These are phyloP conservation scores for Scaptomyza graminum DNA, from an alignment of 1,140 invertebrate species.

Conservation along the genomic window DNA sequence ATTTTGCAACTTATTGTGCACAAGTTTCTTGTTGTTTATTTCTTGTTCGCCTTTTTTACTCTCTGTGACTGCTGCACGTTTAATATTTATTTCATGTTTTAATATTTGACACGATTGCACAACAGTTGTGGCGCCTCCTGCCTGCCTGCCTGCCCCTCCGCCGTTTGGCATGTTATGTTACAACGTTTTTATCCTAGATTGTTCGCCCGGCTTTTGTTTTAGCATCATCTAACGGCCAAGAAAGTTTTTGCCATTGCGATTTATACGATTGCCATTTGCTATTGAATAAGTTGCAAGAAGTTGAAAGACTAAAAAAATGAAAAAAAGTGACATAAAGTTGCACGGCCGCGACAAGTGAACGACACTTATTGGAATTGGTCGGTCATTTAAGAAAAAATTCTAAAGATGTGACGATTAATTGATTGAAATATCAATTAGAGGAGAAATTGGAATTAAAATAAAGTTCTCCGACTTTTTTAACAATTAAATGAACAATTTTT, in stretches of 20 bases:
- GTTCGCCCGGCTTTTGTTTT: constrained; percentile 24
- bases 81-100: constrained; percentile 83
- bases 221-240: constrained; percentile 27
- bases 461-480: too few species aligned
- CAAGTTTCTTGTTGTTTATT: constrained; percentile 65
- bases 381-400: constrained; percentile 13
- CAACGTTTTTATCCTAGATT: constrained; percentile 7
- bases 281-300: constrained; percentile 66
- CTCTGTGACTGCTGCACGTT: constrained; percentile 57
- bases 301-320: background rate
- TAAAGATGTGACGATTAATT: constrained; percentile 1
- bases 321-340: constrained; percentile 8
- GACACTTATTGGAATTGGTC: constrained; percentile 34
- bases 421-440: constrained; percentile 3
- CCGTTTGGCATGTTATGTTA: background rate
- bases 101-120: constrained; percentile 81
- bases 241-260: constrained; percentile 54
- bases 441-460: background rate
- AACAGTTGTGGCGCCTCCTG: constrained; percentile 54
- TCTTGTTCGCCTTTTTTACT: background rate
- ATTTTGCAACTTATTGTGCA: constrained; percentile 73
- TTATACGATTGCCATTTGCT: constrained; percentile 49
- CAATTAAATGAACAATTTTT: too few species aligned
- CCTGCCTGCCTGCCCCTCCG: background rate
- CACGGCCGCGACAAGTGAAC: constrained; percentile 25